Evolutionary conservation across 1,140 invertebrate species (phyloP), one percentile per base, ranked within the genome.

Genomic region (Drosophila sproati): DNA sequence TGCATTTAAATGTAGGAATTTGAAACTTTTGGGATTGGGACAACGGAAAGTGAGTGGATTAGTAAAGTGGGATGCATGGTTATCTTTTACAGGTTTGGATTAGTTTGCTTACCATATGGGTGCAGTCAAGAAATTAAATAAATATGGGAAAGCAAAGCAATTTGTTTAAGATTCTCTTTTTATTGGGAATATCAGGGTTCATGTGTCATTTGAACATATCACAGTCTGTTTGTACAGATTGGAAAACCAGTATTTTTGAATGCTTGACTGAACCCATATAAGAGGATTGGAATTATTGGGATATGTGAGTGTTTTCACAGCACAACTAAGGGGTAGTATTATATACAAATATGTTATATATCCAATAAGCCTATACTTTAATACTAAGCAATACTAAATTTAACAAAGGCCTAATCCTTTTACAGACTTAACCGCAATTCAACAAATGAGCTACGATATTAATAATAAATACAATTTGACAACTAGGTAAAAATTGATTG

Each of bases 191-290:
- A 48, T 60, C 57, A 62, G 68, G 35, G 34, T 69, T 56, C 62
- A 72, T 76, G 59, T 70, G 51, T 83, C 73, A 35, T 50, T 54
- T n/a, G 10, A 74, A 67, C 74, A 54, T 85, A 85, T 85, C 82
- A 86, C 81, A 85, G 82, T 74, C 81, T 64, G 80, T 78, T 70
- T 41, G 39, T 62, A 64, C 56, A 35, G 47, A 68, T 52, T 57
- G 52, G 41, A 57, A 57, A 66, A 66, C 61, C 35, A 64, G 52
- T 56, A 66, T 35, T 54, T 41, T 31, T 34, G 28, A 35, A 47
- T n/a, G 55, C 55, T 59, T 66, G 61, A 66, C 55, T 59, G 61
- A 52, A 39, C 56, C 34, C 55, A 66, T 28, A 59, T 61, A 10
- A 37, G 51, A 12, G 35, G 12, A 35, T 56, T 64, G 50, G 34